A percentile compares a stretch with the other conserved stretches of the same genome.
Conservation (phyloP, 2,888 invertebrate species). For the Lydus trimaculatus region DNA sequence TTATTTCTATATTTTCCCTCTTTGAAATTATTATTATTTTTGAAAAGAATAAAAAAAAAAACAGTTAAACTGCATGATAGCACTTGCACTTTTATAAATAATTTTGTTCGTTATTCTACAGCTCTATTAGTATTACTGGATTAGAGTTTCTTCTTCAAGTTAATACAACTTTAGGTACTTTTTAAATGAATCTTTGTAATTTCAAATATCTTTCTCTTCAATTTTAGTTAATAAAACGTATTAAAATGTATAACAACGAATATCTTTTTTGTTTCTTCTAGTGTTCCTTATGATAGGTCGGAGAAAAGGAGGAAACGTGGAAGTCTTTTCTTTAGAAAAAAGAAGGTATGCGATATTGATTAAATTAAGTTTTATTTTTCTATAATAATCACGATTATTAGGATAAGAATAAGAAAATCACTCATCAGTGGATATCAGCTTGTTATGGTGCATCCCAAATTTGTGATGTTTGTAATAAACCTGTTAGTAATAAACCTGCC, state of each 20-base stretch:
- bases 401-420: conserved; percentile 79
- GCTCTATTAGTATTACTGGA: not conserved
- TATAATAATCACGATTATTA: conserved; percentile 51
- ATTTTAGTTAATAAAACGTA: not conserved
- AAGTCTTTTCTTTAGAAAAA: conserved; percentile 90
- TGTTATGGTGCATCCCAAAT: conserved; percentile 70
- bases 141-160: not conserved
- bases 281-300: conserved; percentile 73
- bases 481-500: conserved; percentile 79
- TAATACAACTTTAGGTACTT: not conserved
- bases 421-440: conserved; percentile 78
- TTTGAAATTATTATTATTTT: not conserved
- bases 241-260: too few relatives aligned
- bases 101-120: not conserved
- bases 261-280: conserved; percentile 47
- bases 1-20: not conserved
- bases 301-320: conserved; percentile 88
- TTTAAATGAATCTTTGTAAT: not conserved
- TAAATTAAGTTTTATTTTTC: conserved; percentile 33
- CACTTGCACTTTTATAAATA: conserved; percentile 14
- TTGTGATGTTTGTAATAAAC: conserved; percentile 82
- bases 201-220: not conserved
- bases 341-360: conserved; percentile 68
- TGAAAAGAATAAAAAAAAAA: too few relatives aligned
- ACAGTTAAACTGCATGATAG: conserved; percentile 13